phyloP scores from a whole-genome alignment of 1,140 invertebrate genomes.

The Glomeris maerens region DNA sequence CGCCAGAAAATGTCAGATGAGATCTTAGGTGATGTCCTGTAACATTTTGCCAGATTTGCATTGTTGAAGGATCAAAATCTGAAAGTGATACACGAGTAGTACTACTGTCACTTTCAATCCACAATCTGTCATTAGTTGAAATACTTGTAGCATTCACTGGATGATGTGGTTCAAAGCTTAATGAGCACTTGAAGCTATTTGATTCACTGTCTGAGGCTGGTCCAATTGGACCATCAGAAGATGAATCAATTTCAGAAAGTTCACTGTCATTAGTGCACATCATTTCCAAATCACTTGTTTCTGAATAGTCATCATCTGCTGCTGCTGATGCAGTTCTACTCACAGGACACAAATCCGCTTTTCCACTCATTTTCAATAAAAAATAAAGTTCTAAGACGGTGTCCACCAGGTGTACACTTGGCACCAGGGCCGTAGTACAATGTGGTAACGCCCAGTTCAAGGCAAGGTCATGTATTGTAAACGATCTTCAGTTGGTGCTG shows the following conservation, averaged over 20 bases:
- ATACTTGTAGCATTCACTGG: neutral
- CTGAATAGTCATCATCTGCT: neutral
- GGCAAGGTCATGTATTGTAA: too few relatives aligned
- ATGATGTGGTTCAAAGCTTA: neutral
- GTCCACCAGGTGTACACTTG: neutral
- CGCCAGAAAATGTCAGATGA: neutral
- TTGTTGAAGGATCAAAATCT: neutral
- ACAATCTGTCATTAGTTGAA: too few relatives aligned
- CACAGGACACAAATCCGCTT: neutral
- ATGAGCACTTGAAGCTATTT: neutral
- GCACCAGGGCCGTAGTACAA: too few relatives aligned
- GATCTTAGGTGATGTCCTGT: neutral
- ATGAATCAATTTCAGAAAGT: neutral
- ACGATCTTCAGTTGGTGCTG: too few relatives aligned
- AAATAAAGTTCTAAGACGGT: too few relatives aligned
- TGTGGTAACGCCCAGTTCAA: too few relatives aligned
- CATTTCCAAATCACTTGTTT: neutral
- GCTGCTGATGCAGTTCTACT: neutral
- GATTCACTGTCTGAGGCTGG: neutral
- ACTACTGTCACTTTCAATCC: too few relatives aligned
- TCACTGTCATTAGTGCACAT: neutral
- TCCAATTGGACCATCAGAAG: neutral
- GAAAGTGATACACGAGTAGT: too few relatives aligned
- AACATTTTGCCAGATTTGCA: neutral
- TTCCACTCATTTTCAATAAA: too few relatives aligned